A percentile compares a stretch with the other conserved stretches of the same genome.
Evolutionary conservation across 2,797 vertebrate genomes (phyloP).

Genomic region (Acrocephalus scirpaceus): DNA sequence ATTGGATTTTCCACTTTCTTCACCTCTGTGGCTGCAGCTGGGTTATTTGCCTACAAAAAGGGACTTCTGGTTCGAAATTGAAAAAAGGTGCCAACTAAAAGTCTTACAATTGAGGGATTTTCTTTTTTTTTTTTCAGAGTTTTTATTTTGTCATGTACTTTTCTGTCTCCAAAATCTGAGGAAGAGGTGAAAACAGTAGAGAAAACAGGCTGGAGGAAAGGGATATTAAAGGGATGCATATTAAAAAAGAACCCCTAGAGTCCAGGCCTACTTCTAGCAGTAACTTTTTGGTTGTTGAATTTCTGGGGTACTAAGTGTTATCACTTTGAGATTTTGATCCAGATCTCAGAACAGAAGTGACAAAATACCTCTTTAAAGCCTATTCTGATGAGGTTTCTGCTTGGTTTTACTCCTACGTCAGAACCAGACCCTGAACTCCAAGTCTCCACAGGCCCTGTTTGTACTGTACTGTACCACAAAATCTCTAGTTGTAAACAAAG

Average conservation of each 20-base stretch:
- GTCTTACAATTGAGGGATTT: background rate
- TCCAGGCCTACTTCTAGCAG: background rate
- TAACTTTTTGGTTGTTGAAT: background rate
- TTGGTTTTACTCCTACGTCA: background rate
- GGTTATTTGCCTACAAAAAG: constrained; percentile 84
- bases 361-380: background rate
- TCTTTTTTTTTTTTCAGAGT: background rate
- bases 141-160: background rate
- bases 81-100: background rate
- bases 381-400: background rate
- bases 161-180: background rate
- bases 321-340: background rate
- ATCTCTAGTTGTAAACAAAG: background rate
- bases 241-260: background rate
- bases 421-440: background rate
- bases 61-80: constrained; percentile 78
- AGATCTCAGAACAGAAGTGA: background rate
- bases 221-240: background rate
- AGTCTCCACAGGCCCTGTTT: background rate
- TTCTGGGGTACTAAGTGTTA: background rate
- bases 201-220: background rate
- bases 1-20: constrained; percentile 84
- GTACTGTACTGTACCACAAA: background rate
- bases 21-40: constrained; percentile 74
- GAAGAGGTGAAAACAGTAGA: background rate